Evolutionary conservation across 2,888 invertebrate genomes (phyloP), one percentile per base, ranked within the genome.

Genomic region (Deilephila porcellus): DNA sequence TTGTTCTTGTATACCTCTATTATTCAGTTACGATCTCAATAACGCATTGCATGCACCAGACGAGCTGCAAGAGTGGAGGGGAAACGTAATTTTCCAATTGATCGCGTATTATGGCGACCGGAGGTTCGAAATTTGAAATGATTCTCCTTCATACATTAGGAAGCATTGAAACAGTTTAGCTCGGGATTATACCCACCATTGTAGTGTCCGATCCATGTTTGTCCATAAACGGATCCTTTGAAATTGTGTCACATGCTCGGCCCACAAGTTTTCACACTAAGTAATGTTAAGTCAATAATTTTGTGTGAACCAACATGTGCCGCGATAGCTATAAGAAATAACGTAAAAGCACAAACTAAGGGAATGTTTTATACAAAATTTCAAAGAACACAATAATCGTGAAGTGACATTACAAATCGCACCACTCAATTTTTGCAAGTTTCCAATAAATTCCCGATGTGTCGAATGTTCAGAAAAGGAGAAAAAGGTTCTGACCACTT

Each of bases 401-500:
- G 37, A 59, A 74, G 70, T 74, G 64, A 73, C 56, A 72, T 73
- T 71, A 7, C 64, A 74, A 72, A 74, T 67, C 37, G 52, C 17
- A 73, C 75, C 75, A 75, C 78, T 82, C 81, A 77, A 81, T 82
- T 81, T 79, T 78, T 80, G 78, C 79, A 83, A 83, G 81, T 82
- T 83, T 85, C 83, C 88, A 87, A 90, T 90, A 89, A 90, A 86
- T 88, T 82, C 81, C 75, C 77, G 80, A 80, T 80, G 79, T 80
- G 79, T 83, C 82, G 80, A 85, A 83, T 77, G 80, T 76, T 80
- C 77, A 75, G 74, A 80, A 83, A 84, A 83, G 82, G 79, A 84
- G 82, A 85, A 86, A 88, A 92, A 89, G 86, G 89, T 88, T 85
- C 90, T 89, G 86, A 90, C 91, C 92, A 93, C 93, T 93, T 93